Evolutionary conservation across 2,888 invertebrate species (phyloP).

Genomic region (Euproctis similis): DNA sequence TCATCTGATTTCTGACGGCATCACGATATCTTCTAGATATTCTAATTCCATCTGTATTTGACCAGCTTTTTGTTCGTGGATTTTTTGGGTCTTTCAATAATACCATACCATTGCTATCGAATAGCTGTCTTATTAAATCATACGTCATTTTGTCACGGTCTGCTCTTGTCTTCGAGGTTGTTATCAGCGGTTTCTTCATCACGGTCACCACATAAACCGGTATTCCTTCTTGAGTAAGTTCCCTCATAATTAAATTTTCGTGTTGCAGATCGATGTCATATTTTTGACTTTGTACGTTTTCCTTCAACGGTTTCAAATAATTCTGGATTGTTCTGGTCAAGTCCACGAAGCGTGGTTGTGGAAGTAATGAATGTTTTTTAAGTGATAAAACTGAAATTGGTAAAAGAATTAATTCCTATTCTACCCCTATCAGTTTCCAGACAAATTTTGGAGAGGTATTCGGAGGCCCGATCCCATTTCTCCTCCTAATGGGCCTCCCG

Average conservation of each 20-base stretch:
- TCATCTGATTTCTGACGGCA: too few relatives aligned
- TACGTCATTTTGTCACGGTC: not conserved
- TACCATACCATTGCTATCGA: slow-evolving; percentile 4
- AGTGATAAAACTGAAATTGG: too few relatives aligned
- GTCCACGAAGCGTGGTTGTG: not conserved
- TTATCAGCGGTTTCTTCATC: not conserved
- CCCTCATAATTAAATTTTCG: slow-evolving; percentile 1
- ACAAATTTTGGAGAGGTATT: too few relatives aligned
- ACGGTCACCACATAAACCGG: not conserved
- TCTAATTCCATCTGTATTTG: not conserved
- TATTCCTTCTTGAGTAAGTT: not conserved
- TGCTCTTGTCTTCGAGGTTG: not conserved
- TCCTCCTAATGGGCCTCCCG: too few relatives aligned
- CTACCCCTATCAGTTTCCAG: too few relatives aligned
- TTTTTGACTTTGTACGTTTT: not conserved
- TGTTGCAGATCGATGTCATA: not conserved
- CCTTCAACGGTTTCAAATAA: not conserved
- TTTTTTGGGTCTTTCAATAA: slow-evolving; percentile 1
- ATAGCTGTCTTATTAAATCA: not conserved
- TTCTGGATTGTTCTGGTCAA: not conserved
- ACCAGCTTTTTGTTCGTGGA: not conserved
- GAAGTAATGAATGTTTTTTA: not conserved
- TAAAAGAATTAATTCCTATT: too few relatives aligned
- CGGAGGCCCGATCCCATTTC: too few relatives aligned
- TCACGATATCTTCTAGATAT: not conserved